Evolutionary conservation across 2,797 vertebrate species (phyloP).

Genomic region (Salarias fasciatus): DNA sequence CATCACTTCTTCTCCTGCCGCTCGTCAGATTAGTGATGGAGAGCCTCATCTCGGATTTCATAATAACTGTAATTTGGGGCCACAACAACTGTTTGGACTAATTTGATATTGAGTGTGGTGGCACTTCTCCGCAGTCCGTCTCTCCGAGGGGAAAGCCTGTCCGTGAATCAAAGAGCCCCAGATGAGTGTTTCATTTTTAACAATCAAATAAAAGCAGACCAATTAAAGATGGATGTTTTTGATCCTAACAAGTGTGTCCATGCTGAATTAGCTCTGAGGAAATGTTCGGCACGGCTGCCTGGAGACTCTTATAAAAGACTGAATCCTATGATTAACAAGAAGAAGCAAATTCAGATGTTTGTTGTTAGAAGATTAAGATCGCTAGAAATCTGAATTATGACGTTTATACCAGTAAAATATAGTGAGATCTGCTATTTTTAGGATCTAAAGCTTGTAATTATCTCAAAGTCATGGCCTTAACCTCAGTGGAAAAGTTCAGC

Average conservation of each 20-base stretch:
- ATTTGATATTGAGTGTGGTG: constrained; percentile 59
- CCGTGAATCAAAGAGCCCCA: constrained; percentile 37
- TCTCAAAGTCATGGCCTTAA: too few relatives aligned
- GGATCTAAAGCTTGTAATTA: too few relatives aligned
- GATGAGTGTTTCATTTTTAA: constrained; percentile 16
- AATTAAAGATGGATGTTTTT: constrained; percentile 31
- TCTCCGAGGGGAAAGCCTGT: constrained; percentile 50
- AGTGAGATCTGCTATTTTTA: too few relatives aligned
- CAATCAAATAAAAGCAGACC: constrained; percentile 21
- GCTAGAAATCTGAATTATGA: too few relatives aligned
- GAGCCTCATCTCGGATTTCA: constrained; percentile 65
- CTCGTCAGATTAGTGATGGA: constrained; percentile 59
- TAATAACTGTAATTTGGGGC: constrained; percentile 68
- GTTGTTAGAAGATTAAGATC: too few relatives aligned
- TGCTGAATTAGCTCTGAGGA: constrained; percentile 6
- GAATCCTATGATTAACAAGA: too few relatives aligned
- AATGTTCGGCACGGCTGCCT: neutral
- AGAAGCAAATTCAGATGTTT: too few relatives aligned
- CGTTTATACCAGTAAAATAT: too few relatives aligned
- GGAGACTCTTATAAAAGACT: too few relatives aligned
- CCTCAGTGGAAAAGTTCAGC: too few relatives aligned
- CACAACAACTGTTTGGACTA: constrained; percentile 56
- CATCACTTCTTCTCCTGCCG: constrained; percentile 41
- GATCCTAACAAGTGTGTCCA: neutral
- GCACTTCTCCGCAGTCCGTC: constrained; percentile 45